These are phyloP conservation scores for Meriones psammophilus DNA, from an alignment of 2,797 vertebrate species.

Conservation along the genomic window DNA sequence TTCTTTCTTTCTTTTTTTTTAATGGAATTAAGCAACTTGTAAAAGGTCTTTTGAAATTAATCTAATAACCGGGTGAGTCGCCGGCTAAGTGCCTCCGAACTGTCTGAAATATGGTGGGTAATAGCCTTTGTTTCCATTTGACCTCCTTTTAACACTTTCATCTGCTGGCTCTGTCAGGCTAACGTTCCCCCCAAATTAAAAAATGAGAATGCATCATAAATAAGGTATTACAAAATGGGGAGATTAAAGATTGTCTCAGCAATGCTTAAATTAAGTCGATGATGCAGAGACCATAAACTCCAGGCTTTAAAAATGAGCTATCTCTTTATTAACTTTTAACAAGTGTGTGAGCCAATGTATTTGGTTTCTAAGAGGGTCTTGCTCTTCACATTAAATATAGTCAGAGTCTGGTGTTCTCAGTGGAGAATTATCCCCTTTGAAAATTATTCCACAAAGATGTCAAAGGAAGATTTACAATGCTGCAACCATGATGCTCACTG, in stretches of 20 bases:
- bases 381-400: constrained; percentile 56
- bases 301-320: constrained; percentile 82
- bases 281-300: constrained; percentile 81
- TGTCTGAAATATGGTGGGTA: constrained; percentile 64
- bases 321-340: constrained; percentile 85
- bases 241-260: constrained; percentile 86
- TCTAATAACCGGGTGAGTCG: constrained; percentile 78
- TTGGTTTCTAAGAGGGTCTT: constrained; percentile 66
- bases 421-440: constrained; percentile 68
- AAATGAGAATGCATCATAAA: constrained; percentile 75
- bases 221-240: constrained; percentile 77
- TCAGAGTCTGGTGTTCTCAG: constrained; percentile 73
- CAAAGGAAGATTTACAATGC: constrained; percentile 76
- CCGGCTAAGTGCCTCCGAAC: constrained; percentile 66
- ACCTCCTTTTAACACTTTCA: constrained; percentile 72
- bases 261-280: constrained; percentile 81
- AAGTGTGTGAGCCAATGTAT: constrained; percentile 66
- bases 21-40: constrained; percentile 77
- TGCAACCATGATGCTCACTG: constrained; percentile 56
- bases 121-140: not conserved
- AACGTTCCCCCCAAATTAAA: constrained; percentile 70
- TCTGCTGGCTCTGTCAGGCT: constrained; percentile 65
- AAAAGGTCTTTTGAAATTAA: constrained; percentile 84
- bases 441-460: constrained; percentile 79
- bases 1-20: constrained; percentile 51